These are phyloP conservation scores for Trachelus troglodyta DNA, from an alignment of 2,888 invertebrate species.

Conservation along the genomic window DNA sequence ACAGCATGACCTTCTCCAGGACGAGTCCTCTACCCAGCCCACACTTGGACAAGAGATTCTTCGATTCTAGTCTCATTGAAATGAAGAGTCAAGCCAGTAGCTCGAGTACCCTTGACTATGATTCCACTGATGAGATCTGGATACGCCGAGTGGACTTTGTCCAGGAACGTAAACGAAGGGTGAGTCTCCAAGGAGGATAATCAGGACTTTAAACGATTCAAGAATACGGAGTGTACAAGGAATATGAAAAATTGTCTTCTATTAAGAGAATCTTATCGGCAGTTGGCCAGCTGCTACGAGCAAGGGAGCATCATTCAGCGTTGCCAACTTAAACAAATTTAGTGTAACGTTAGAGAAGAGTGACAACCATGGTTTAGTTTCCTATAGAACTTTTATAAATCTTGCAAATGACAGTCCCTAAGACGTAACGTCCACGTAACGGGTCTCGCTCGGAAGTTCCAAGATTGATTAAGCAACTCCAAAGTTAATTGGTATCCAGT, in stretches of 20 bases:
- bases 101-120: constrained; percentile 70
- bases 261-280: background rate
- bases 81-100: constrained; percentile 81
- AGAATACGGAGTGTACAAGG: background rate
- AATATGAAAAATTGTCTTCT: background rate
- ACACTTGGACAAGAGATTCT: constrained; percentile 83
- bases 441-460: background rate
- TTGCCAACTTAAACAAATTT: background rate
- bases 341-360: background rate
- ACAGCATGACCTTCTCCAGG: constrained; percentile 61
- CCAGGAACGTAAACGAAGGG: constrained; percentile 68
- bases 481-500: background rate
- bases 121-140: constrained; percentile 78
- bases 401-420: background rate
- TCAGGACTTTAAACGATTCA: background rate
- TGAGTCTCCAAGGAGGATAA: constrained; percentile 60
- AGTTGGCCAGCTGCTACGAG: background rate
- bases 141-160: constrained; percentile 71
- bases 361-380: background rate
- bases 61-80: constrained; percentile 84
- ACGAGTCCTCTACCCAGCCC: constrained; percentile 70
- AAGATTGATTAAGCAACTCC: background rate
- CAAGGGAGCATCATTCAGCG: background rate
- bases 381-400: background rate
- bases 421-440: background rate